A percentile compares a stretch with the other conserved stretches of the same genome.
These are phyloP conservation scores for Lamprotornis superbus DNA, from an alignment of 2,113 vertebrate genomes.

Conservation along the genomic window DNA sequence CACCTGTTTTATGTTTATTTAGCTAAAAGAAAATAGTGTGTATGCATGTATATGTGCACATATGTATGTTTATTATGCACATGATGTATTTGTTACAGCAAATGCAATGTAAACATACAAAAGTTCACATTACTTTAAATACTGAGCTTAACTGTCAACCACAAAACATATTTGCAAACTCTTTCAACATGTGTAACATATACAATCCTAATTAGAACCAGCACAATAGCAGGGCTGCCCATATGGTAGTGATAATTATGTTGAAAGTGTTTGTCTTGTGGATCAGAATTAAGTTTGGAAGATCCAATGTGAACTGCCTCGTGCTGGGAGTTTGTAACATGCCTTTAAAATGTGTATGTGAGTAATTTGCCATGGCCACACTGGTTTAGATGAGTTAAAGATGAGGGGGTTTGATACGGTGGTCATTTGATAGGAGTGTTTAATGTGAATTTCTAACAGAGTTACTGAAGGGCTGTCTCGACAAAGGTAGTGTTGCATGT, in stretches of 20 bases:
- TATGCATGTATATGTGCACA: not conserved
- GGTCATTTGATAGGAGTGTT: not conserved
- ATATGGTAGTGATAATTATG: constrained; percentile 7
- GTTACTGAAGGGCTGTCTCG: not conserved
- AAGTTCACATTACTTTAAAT: constrained; percentile 50
- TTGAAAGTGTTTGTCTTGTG: constrained; percentile 34
- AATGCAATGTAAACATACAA: constrained; percentile 31
- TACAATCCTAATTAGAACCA: constrained; percentile 47
- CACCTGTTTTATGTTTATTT: constrained; percentile 53
- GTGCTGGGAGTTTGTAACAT: not conserved
- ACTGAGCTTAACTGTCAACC: constrained; percentile 50
- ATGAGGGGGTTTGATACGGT: fast-evolving
- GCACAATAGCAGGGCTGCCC: constrained; percentile 19
- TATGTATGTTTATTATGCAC: constrained; percentile 35
- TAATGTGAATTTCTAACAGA: not conserved
- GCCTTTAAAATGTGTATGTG: not conserved
- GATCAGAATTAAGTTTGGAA: not conserved
- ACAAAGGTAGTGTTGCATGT: not conserved
- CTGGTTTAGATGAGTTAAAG: not conserved
- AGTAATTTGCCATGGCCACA: not conserved
- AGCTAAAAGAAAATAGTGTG: not conserved
- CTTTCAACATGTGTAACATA: constrained; percentile 51
- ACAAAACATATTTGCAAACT: constrained; percentile 50
- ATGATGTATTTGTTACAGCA: constrained; percentile 3
- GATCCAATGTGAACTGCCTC: not conserved